phyloP scores from a whole-genome alignment of 1,140 invertebrate species.

The Brachionus sp. region DNA sequence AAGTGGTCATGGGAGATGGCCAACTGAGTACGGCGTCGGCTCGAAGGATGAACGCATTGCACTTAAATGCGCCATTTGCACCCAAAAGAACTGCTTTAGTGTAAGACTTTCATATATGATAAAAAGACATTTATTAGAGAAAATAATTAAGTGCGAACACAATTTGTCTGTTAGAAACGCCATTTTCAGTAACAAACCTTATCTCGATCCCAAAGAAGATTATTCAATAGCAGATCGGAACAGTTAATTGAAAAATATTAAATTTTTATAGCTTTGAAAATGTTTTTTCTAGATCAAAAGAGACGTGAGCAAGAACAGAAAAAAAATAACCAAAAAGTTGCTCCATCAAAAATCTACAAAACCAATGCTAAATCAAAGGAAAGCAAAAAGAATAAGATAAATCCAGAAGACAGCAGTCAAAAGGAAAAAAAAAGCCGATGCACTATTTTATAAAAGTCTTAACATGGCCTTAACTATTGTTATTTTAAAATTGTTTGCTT shows the following conservation, averaged over 20 bases:
- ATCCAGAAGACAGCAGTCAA: not conserved
- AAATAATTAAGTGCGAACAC: conserved; percentile 17
- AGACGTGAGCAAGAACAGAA: not conserved
- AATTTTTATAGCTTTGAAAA: not conserved
- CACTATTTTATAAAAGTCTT: not conserved
- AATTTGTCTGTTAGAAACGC: not conserved
- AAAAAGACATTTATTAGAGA: too few relatives aligned
- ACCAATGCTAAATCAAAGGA: not conserved
- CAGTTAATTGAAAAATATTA: not conserved
- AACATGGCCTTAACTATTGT: not conserved
- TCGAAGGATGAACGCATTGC: not conserved
- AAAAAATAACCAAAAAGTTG: not conserved
- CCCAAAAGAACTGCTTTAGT: conserved; percentile 39
- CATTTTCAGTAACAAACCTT: conserved; percentile 17
- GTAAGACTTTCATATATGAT: not conserved
- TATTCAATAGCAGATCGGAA: conserved; percentile 39
- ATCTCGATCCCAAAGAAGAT: conserved; percentile 9
- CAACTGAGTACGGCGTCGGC: conserved; percentile 18
- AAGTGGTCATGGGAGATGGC: conserved; percentile 40
- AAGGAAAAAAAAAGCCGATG: conserved; percentile 13
- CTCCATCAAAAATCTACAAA: not conserved
- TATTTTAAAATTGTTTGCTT: not conserved
- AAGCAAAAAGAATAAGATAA: not conserved
- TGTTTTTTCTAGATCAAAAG: not conserved
- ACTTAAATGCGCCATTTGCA: conserved; percentile 28